phyloP scores from a whole-genome alignment of 2,797 vertebrate species.

The Halcyon smyrnensis region DNA sequence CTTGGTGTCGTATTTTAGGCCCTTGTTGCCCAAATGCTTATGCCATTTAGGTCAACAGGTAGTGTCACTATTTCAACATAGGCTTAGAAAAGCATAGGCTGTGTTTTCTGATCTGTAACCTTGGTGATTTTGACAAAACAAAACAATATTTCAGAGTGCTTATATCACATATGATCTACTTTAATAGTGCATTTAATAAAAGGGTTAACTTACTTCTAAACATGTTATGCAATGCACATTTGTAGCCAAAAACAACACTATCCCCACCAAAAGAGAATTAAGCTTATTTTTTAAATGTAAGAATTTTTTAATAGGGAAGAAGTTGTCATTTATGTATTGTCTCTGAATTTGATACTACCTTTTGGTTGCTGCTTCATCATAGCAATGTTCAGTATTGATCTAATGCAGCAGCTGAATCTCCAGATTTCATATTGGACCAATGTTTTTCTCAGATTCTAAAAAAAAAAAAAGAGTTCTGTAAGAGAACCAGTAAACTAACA shows the following conservation, averaged over 20 bases:
- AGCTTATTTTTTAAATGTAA: constrained; percentile 1
- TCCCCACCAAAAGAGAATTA: not conserved
- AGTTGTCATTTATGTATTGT: not conserved
- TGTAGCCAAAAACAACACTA: constrained; percentile 24
- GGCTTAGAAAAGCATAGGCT: not conserved
- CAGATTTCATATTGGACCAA: not conserved
- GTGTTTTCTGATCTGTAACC: not conserved
- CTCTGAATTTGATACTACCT: not conserved
- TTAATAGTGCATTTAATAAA: not conserved
- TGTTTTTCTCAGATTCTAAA: not conserved
- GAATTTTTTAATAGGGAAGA: not conserved
- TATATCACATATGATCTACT: not conserved
- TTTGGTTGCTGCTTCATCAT: not conserved
- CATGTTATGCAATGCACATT: constrained; percentile 22
- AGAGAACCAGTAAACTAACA: constrained; percentile 17
- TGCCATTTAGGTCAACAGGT: not conserved
- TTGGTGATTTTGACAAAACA: not conserved
- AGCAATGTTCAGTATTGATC: not conserved
- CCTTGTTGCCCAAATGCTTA: not conserved
- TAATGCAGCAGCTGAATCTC: not conserved
- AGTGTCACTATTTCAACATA: not conserved
- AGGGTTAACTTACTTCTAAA: constrained; percentile 49
- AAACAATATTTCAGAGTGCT: not conserved
- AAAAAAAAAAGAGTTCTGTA: not conserved
- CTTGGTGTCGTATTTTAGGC: not conserved